Base-by-base conservation (phyloP, 2,113 vertebrate genomes). In the Pagrus major region DNA sequence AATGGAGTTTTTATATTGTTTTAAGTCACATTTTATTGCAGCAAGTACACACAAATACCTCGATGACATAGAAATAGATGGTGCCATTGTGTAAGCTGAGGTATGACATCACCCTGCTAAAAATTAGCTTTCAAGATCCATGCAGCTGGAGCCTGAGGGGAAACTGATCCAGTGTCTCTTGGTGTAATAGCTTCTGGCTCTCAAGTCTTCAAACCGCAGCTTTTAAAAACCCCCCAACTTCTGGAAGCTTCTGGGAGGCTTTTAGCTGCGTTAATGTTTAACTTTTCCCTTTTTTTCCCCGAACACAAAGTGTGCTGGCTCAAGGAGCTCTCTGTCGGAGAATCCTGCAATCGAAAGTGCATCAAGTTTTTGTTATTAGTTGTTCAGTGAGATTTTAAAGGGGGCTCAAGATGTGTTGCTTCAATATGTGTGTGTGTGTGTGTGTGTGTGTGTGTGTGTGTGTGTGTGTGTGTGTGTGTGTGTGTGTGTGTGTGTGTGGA, bases 101-200 rank as follows among this genome's bases (percentile, higher is more conserved):
- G 27, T 72, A 73, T 89, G 88, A 89, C 79, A 72, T 90, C 89
- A 88, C 31, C 59, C 63, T 42, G 87, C 86, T 85, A 29, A 87
- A 71, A 80, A 78, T 66, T 29, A 33, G 46, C 70, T 74, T 81
- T 87, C 14, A 73, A 29, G 35, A 80, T 66, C 23, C 41, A 58
- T 59, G 71, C 72, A 83, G 44, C 59, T 7, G 41, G 14, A 42
- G 18, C 71, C 65, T 16, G 37, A 42, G 71, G 81, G 71, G 56
- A 79, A 61, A 55, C 8, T 31, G 70, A 77, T 47, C n/a, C 0
- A 5, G 25, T 10, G 35, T 70, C 78, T 84, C 59, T 75, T 41
- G 0, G 14, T 29, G 10, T 86, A 60, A 86, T 35, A 67, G 72
- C 64, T 51, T 76, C 66, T 46, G 68, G 52, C 58, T 85, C 61